phyloP scores from a whole-genome alignment of 2,888 invertebrate species.

The Nectonema munidae region DNA sequence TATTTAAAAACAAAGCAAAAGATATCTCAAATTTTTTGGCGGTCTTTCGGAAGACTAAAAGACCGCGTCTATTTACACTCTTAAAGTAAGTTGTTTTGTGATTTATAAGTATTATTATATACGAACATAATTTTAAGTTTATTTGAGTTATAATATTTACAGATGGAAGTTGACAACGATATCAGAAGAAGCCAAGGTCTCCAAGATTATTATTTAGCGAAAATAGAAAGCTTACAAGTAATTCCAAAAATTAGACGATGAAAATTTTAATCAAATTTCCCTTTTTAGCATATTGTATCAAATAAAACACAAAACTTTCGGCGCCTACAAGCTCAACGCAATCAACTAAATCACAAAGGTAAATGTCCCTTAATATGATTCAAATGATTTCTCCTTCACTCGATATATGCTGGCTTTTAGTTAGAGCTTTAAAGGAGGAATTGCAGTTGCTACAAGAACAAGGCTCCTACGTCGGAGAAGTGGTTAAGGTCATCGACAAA shows the following conservation, averaged over 20 bases:
- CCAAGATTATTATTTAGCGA: slow-evolving; percentile 75
- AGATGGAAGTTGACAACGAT: slow-evolving; percentile 7
- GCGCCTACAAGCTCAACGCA: slow-evolving; percentile 78
- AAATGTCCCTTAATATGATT: slow-evolving; percentile 10
- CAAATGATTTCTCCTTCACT: not conserved
- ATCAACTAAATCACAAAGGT: slow-evolving; percentile 94
- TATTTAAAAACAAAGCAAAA: too few species aligned
- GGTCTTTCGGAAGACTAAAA: too few species aligned
- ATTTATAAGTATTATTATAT: too few species aligned
- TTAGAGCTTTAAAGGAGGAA: slow-evolving; percentile 82
- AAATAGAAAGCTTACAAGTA: slow-evolving; percentile 70
- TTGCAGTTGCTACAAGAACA: slow-evolving; percentile 71
- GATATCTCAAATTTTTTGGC: too few species aligned
- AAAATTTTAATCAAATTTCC: slow-evolving; percentile 8
- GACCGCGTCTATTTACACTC: too few species aligned
- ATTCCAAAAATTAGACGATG: not conserved
- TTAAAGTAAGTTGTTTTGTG: too few species aligned
- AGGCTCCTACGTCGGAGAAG: slow-evolving; percentile 95
- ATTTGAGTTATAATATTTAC: not conserved
- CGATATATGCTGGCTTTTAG: slow-evolving; percentile 27
- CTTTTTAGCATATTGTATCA: slow-evolving; percentile 40
- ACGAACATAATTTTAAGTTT: not conserved
- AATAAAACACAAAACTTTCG: slow-evolving; percentile 85
- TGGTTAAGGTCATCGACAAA: slow-evolving; percentile 98
- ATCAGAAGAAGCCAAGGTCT: slow-evolving; percentile 25